Conservation (phyloP, 2,113 vertebrate species). For the Thalassarche chlororhynchos region DNA sequence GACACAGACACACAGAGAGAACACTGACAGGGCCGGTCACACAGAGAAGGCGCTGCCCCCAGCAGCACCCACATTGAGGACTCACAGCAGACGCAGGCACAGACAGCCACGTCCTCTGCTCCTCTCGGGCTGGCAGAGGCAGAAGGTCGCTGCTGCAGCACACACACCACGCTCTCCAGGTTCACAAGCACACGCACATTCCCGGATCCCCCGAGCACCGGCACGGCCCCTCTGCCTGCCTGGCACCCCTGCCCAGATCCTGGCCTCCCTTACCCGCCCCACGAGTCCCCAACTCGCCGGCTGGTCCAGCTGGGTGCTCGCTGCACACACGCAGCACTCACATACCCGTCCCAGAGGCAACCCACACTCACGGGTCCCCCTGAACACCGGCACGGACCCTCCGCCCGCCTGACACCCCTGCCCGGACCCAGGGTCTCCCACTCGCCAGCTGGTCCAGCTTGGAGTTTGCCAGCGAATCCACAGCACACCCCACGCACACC, state of each 20-base stretch:
- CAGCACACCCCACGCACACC: accelerated
- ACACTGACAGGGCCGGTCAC: accelerated
- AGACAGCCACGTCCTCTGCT: accelerated
- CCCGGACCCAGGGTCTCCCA: not conserved
- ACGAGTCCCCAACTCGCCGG: accelerated
- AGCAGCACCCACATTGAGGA: not conserved
- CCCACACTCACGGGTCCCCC: accelerated
- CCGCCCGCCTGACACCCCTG: accelerated
- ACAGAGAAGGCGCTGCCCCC: accelerated
- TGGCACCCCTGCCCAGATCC: accelerated
- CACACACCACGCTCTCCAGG: not conserved
- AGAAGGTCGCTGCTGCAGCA: not conserved
- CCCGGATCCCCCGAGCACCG: accelerated
- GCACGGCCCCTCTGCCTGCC: accelerated
- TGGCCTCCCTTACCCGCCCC: accelerated
- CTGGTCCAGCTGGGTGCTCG: not conserved
- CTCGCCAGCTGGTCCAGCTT: accelerated
- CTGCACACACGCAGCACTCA: not conserved
- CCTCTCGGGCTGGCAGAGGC: not conserved
- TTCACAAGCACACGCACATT: not conserved
- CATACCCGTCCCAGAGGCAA: accelerated
- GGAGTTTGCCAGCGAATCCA: not conserved
- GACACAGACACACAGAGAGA: not conserved
- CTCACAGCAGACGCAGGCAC: not conserved
- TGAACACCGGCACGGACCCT: not conserved